A percentile compares a stretch with the other conserved stretches of the same genome.
phyloP scores from a whole-genome alignment of 2,113 vertebrate genomes.

The Hyaena hyaena region DNA sequence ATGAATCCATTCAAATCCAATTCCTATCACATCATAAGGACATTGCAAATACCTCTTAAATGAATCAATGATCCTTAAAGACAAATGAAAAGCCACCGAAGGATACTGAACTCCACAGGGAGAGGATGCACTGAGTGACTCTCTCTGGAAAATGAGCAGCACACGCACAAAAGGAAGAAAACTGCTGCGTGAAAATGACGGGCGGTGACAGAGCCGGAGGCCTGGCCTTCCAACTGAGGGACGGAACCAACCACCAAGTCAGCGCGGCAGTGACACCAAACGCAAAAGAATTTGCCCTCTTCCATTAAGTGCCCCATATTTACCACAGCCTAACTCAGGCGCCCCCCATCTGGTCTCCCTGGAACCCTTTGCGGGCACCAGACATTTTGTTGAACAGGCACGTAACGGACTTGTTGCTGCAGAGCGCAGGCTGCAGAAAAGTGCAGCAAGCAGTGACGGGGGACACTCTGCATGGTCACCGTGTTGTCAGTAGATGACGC shows the following conservation, averaged over 20 bases:
- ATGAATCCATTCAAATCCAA: too few relatives aligned
- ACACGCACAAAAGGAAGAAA: not conserved
- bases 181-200: fast-evolving
- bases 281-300: not conserved
- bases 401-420: not conserved
- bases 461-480: not conserved
- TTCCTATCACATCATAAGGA: not conserved
- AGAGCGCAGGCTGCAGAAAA: not conserved
- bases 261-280: not conserved
- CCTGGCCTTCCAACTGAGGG: not conserved
- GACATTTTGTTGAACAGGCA: not conserved
- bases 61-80: not conserved
- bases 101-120: not conserved
- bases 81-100: not conserved
- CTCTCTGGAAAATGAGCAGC: not conserved
- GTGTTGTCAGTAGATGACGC: not conserved
- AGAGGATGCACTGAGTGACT: not conserved
- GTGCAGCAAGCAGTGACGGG: not conserved
- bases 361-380: fast-evolving
- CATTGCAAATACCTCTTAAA: not conserved
- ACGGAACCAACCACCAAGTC: too few relatives aligned
- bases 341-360: not conserved
- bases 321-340: not conserved
- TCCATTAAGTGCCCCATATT: not conserved
- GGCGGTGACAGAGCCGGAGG: not conserved